Evolutionary conservation across 64 coral and sea anemone genomes (phyloP), one percentile per base, ranked within the genome.

Genomic region (Dendrophyllia cribrosa): DNA sequence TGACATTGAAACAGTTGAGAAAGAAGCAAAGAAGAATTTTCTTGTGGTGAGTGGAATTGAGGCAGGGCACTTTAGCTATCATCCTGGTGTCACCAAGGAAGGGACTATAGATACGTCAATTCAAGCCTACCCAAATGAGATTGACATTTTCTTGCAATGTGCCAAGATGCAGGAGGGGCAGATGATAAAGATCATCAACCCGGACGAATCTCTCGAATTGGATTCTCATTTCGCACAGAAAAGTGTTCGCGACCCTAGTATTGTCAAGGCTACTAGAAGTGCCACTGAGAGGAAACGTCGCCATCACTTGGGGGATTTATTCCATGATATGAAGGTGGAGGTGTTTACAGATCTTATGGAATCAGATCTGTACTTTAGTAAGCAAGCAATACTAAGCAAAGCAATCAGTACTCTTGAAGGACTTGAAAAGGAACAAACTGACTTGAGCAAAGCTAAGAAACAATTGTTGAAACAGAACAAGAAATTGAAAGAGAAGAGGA

Each of bases 91-190:
- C 55, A 97, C 91, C 0, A 76, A 11, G 16, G 62, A 97, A 67
- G 95, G 91, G 12, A 97, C 95, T 2, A 77, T 97, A 25, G 95
- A 97, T 91, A 89, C 90, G 0, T 82, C 91, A 43, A 97, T 97
- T 81, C 95, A 97, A 87, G 75, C 56, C 9, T 93, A 86, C 78
- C 88, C 91, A n/a, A 88, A 86, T 91, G 95, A 97, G 55, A 97
- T 97, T 51, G 84, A 88, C n/a, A 56, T 97, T 43, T 91, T 91
- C 64, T 91, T 97, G 88, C 90, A 97, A n/a, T 97, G 90, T 91
- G 95, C 95, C 64, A 55, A 75, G 51, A 82, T 79, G 72, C 87
- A 93, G 10, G 70, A 90, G 56, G 95, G 88, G 12, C 43, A 75
- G 11, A 80, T 96, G 13, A 92, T 96, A 15, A 96, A 96, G 79